These are phyloP conservation scores for Triplophysa bombifrons DNA, from an alignment of 2,797 vertebrate genomes.

Conservation along the genomic window DNA sequence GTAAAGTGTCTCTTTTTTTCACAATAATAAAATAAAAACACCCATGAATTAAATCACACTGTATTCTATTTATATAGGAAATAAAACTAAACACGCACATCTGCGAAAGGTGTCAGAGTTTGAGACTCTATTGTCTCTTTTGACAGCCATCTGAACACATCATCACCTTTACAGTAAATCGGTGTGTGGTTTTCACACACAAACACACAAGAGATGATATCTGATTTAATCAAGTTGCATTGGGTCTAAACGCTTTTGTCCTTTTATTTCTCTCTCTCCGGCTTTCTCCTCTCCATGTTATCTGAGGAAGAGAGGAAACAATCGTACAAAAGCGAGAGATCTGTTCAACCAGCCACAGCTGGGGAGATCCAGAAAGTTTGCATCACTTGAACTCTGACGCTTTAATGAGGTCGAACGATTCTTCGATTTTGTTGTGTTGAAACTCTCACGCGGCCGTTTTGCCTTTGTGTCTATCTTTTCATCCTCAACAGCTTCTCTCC, in stretches of 20 bases:
- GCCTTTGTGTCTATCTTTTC: conserved; percentile 27
- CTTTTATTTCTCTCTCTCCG: conserved; percentile 28
- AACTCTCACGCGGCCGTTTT: conserved; percentile 2
- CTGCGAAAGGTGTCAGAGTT: conserved; percentile 2
- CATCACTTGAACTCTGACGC: conserved; percentile 10
- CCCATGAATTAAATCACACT: not conserved
- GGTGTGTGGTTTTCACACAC: conserved; percentile 31
- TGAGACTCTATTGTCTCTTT: conserved; percentile 10
- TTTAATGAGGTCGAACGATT: conserved; percentile 5
- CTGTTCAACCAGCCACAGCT: conserved; percentile 35
- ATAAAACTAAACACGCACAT: conserved; percentile 7
- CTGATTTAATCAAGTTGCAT: conserved; percentile 51
- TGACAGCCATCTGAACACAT: conserved; percentile 12
- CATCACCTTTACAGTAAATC: conserved; percentile 20
- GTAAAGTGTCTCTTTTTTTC: not conserved
- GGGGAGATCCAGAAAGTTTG: not conserved
- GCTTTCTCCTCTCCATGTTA: conserved; percentile 67
- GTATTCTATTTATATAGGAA: not conserved
- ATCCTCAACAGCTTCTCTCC: conserved; percentile 6
- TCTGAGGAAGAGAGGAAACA: conserved; percentile 72
- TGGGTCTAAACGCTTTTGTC: conserved; percentile 53
- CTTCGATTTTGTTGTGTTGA: not conserved
- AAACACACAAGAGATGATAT: conserved; percentile 50
- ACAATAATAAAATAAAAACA: not conserved
- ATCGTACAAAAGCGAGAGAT: conserved; percentile 54